phyloP scores from a whole-genome alignment of 2,113 vertebrate genomes.

The Merops nubicus region DNA sequence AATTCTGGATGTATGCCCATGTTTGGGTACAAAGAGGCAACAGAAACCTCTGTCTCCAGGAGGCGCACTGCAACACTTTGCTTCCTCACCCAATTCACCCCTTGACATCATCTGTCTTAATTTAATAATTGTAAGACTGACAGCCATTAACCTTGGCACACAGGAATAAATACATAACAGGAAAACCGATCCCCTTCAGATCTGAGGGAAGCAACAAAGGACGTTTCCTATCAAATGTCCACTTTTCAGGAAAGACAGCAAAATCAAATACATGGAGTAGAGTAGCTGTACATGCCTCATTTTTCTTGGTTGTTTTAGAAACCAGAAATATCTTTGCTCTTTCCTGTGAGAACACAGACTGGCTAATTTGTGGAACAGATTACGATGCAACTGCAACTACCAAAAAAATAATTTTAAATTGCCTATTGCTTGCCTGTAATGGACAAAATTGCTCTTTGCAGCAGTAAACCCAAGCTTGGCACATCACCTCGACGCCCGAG shows the following conservation, averaged over 20 bases:
- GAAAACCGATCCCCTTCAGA: neutral
- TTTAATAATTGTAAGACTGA: neutral
- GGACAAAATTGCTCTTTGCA: neutral
- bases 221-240: neutral
- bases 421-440: neutral
- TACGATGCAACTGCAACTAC: neutral
- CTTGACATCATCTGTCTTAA: neutral
- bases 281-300: neutral
- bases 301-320: neutral
- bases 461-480: neutral
- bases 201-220: neutral
- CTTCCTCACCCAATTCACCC: neutral
- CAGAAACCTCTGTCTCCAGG: too few relatives aligned
- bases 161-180: neutral
- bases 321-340: neutral
- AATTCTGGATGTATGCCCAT: too few relatives aligned
- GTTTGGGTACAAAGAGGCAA: too few relatives aligned
- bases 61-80: too few relatives aligned
- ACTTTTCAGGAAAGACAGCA: neutral
- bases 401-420: neutral
- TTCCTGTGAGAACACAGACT: neutral
- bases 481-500: fast-evolving
- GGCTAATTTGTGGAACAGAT: neutral
- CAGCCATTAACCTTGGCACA: neutral
- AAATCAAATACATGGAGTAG: neutral